Conservation (phyloP, 2,888 invertebrate species). For the Cacoxenus indagator region DNA sequence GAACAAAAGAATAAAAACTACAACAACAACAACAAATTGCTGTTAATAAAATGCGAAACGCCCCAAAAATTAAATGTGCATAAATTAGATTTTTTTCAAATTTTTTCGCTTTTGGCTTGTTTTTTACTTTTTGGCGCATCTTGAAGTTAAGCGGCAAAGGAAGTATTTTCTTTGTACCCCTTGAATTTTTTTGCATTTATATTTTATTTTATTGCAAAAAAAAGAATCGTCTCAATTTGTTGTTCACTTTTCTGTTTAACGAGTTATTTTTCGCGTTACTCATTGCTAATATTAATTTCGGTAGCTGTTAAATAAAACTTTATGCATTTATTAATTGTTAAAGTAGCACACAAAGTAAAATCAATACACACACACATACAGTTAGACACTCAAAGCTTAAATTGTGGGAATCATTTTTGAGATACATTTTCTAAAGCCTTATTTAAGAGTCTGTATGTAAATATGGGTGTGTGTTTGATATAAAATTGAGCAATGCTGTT, state of each 20-base stretch:
- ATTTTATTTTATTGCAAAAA: neutral
- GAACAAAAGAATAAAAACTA: neutral
- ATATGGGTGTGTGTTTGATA: neutral
- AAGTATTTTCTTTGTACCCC: neutral
- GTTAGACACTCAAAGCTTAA: neutral
- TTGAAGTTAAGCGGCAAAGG: neutral
- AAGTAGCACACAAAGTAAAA: conserved; percentile 35
- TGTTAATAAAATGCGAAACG: conserved; percentile 58
- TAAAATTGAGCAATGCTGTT: conserved; percentile 14
- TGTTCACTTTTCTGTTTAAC: neutral
- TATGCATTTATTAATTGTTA: conserved; percentile 68
- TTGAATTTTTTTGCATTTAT: neutral
- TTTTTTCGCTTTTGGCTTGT: conserved; percentile 24
- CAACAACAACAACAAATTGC: conserved; percentile 44
- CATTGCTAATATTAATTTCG: conserved; percentile 35
- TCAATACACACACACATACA: neutral
- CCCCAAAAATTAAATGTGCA: conserved; percentile 63
- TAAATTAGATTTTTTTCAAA: conserved; percentile 48
- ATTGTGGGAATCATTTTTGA: neutral
- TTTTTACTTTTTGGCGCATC: neutral
- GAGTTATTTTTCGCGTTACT: neutral
- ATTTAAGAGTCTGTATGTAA: conserved; percentile 24
- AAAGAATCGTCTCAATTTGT: neutral
- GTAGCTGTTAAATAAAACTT: conserved; percentile 65
- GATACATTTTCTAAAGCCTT: conserved; percentile 23